Percentiles rank a stretch among this genome's conserved stretches.
phyloP scores from a whole-genome alignment of 2,888 invertebrate species.

The Sturmia bella region DNA sequence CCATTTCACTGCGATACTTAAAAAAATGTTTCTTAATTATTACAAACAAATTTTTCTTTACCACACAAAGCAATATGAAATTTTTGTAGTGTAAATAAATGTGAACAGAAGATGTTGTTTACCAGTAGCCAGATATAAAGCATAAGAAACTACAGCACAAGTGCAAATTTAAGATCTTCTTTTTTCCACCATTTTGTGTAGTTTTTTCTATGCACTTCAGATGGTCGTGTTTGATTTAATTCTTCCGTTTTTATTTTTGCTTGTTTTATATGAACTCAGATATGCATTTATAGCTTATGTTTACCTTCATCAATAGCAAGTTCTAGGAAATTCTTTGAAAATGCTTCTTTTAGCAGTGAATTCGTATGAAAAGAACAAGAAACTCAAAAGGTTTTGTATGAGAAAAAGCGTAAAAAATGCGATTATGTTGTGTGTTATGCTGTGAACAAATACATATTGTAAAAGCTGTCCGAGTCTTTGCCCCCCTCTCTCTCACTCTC shows the following conservation, averaged over 20 bases:
- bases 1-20: background rate
- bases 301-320: conserved; percentile 60
- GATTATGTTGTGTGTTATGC: conserved; percentile 21
- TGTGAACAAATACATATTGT: conserved; percentile 38
- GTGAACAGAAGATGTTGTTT: background rate
- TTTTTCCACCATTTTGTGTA: background rate
- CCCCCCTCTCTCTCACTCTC: no score
- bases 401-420: conserved; percentile 1
- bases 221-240: conserved; percentile 33
- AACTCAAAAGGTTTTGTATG: conserved; percentile 18
- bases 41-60: background rate
- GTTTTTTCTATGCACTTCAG: background rate
- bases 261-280: conserved; percentile 22
- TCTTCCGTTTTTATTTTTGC: background rate
- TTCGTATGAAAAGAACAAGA: background rate
- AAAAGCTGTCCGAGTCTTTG: conserved; percentile 42
- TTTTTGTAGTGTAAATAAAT: background rate
- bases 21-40: background rate
- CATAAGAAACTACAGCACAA: conserved; percentile 7
- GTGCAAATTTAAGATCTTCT: conserved; percentile 40
- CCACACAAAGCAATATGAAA: background rate
- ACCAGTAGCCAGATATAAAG: background rate
- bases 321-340: conserved; percentile 22
- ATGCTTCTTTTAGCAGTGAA: background rate
- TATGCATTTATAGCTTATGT: conserved; percentile 62